Conservation (phyloP, 2,888 invertebrate species). For the Nezara viridula region DNA sequence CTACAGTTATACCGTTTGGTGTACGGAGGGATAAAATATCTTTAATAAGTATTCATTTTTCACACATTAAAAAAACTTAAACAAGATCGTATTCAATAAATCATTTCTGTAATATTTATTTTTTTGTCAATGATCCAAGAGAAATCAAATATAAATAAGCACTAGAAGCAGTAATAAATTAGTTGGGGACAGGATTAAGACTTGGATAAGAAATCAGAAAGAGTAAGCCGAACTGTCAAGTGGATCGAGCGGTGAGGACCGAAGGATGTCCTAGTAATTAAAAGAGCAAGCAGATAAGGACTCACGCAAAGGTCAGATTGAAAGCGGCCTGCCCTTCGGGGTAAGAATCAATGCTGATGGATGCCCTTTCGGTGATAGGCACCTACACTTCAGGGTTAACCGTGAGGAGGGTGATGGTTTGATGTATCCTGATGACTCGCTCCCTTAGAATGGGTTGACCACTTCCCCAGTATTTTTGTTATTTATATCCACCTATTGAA, state of each 20-base stretch:
- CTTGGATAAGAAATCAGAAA: neutral
- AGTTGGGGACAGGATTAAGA: neutral
- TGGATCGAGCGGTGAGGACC: conserved; percentile 20
- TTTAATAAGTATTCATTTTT: too few species aligned
- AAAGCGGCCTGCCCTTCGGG: conserved; percentile 24
- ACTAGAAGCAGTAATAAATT: neutral
- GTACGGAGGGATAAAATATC: too few species aligned
- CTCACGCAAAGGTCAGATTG: conserved; percentile 41
- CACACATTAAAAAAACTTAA: too few species aligned
- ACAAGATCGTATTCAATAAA: too few species aligned
- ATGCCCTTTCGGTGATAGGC: neutral
- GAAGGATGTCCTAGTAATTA: conserved; percentile 45
- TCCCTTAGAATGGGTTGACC: neutral
- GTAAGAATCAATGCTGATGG: conserved; percentile 23
- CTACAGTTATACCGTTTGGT: too few species aligned
- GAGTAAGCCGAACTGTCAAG: neutral
- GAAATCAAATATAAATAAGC: neutral
- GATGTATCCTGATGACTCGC: neutral
- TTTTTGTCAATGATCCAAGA: neutral
- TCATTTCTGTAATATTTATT: neutral
- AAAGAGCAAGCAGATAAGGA: conserved; percentile 23
- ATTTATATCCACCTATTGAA: neutral
- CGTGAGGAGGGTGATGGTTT: neutral
- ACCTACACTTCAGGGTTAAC: neutral
- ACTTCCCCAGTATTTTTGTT: neutral